Evolutionary conservation across 2,888 invertebrate genomes (phyloP), one percentile per base, ranked within the genome.

Genomic region (Leucophenga montana): DNA sequence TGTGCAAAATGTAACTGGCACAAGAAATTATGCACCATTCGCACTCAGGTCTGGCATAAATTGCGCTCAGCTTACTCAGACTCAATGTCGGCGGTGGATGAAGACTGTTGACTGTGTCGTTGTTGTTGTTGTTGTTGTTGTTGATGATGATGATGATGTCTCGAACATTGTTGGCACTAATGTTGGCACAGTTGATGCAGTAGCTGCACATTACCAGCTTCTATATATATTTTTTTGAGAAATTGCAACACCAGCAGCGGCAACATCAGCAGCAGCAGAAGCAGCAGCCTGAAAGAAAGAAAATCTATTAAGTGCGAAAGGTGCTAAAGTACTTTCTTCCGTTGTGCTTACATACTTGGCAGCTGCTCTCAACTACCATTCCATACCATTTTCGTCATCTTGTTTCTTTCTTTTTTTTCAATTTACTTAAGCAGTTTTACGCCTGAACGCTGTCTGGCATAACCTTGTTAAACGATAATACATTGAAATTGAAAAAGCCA

Each of bases 371-470:
- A n/a, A n/a, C n/a, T 39, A 61, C n/a, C 18, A 8, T 33, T 61
- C 14, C 16, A 5, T n/a, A 16, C 72, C 69, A 53, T 22, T 46
- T 13, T 53, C 56, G 22, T 66, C 22, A 16, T 22, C 20, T 61
- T 33, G 27, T 57, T 27, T 22, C 13, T 57, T 11, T 27, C 14
- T n/a, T 66, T 50, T 13, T 65, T 75, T 78, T 79, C 84, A 85
- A 85, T 84, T 85, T 85, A 83, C 81, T 84, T 84, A 82, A 85
- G 86, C 84, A 85, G 83, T 86, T 86, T 85, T 79, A 83, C 83
- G 85, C 78, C 85, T 80, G 83, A 85, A 81, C 84, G 84, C 84
- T 82, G 61, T 20, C 18, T 20, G 78, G 77, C 77, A 79, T 84
- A 84, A 85, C 78, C 80, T 80, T 85, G 86, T 86, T 85, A 85